Conservation (phyloP, 2,113 vertebrate genomes). For the Pseudopipra pipra region DNA sequence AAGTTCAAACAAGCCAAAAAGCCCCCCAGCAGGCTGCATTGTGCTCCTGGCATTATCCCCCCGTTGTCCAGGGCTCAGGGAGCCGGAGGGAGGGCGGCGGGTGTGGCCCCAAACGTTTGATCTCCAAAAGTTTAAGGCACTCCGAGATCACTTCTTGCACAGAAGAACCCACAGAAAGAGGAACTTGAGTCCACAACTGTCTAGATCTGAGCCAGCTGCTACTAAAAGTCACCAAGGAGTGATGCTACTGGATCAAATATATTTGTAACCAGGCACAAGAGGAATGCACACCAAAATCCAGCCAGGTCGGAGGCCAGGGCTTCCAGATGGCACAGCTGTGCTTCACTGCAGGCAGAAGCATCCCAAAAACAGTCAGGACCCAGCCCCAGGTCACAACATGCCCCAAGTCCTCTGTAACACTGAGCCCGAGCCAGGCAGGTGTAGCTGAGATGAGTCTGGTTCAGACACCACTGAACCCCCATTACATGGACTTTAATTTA, state of each 20-base stretch:
- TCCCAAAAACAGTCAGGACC: rapidly evolving
- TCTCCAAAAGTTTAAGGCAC: background rate
- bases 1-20: constrained; percentile 18
- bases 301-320: rapidly evolving
- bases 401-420: background rate
- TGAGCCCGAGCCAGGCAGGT: rapidly evolving
- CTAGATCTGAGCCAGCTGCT: background rate
- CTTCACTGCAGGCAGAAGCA: background rate
- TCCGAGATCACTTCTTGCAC: rapidly evolving
- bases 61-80: background rate
- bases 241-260: rapidly evolving
- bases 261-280: background rate
- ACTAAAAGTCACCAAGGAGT: background rate
- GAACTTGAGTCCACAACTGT: rapidly evolving
- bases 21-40: background rate
- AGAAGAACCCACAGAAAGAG: background rate
- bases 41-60: background rate
- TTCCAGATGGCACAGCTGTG: background rate
- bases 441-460: rapidly evolving
- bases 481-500: rapidly evolving
- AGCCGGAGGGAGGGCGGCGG: background rate
- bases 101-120: background rate
- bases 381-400: too few species aligned
- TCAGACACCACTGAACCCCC: rapidly evolving
- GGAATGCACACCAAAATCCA: background rate